phyloP scores from a whole-genome alignment of 2,113 vertebrate species.

The Trochalopteron elliotii region DNA sequence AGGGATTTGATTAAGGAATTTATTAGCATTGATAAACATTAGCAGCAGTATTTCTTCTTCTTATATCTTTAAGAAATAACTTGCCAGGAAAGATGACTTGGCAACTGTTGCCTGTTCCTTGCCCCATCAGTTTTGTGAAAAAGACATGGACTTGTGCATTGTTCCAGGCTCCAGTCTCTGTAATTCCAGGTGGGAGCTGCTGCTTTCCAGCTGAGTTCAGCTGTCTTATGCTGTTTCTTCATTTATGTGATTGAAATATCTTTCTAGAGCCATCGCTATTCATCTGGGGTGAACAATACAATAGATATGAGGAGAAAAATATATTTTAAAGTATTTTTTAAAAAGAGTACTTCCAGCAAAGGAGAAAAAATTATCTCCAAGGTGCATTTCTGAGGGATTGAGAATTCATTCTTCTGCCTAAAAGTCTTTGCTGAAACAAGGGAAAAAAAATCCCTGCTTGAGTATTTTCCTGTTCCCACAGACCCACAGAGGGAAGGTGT shows the following conservation, averaged over 20 bases:
- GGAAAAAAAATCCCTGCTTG: not conserved
- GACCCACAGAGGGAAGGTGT: not conserved
- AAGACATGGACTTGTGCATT: not conserved
- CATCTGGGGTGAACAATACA: not conserved
- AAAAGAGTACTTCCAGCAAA: not conserved
- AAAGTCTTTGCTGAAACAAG: not conserved
- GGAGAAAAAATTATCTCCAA: not conserved
- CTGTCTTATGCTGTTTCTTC: not conserved
- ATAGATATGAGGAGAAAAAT: not conserved
- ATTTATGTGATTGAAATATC: not conserved
- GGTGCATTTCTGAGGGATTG: not conserved
- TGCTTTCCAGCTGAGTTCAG: not conserved
- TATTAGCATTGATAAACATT: not conserved
- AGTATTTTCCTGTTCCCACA: not conserved
- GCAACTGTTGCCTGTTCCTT: not conserved
- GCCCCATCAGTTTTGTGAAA: not conserved
- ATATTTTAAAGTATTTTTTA: not conserved
- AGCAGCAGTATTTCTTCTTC: not conserved
- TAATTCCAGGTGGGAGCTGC: not conserved
- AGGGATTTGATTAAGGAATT: not conserved
- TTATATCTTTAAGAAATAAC: not conserved
- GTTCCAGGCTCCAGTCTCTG: not conserved
- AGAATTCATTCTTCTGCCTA: not conserved
- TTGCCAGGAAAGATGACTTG: not conserved
- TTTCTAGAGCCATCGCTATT: not conserved